Conservation (phyloP, 2,888 invertebrate genomes). For the Acrocyrtus sp. region DNA sequence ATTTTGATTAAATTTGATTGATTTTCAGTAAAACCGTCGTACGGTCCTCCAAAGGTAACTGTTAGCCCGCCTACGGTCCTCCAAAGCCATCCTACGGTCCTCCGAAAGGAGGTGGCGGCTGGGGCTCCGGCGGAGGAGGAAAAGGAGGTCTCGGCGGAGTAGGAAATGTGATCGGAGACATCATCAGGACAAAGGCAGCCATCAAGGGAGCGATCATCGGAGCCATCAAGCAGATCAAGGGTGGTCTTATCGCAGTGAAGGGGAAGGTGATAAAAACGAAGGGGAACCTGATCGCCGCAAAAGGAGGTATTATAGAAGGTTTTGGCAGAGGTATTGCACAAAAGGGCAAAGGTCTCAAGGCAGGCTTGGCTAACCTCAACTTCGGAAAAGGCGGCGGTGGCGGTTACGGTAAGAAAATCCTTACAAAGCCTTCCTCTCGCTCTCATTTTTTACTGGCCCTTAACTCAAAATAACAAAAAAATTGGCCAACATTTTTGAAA, state of each 20-base stretch:
- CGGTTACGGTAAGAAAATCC: slow-evolving; percentile 46
- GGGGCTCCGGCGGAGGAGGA: slow-evolving; percentile 42
- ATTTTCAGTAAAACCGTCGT: slow-evolving; percentile 44
- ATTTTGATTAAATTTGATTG: background rate
- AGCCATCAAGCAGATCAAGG: slow-evolving; percentile 88
- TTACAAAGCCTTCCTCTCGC: too few relatives aligned
- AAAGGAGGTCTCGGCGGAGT: slow-evolving; percentile 51
- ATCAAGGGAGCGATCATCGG: slow-evolving; percentile 78
- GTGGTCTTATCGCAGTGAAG: slow-evolving; percentile 87
- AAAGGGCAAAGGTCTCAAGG: slow-evolving; percentile 68
- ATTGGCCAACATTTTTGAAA: too few relatives aligned
- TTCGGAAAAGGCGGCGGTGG: slow-evolving; percentile 54
- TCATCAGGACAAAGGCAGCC: slow-evolving; percentile 61
- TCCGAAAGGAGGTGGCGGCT: slow-evolving; percentile 32
- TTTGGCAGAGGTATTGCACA: slow-evolving; percentile 82
- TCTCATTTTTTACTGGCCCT: too few relatives aligned
- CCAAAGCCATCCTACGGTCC: slow-evolving; percentile 49
- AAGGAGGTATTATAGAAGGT: slow-evolving; percentile 83
- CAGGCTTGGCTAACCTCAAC: slow-evolving; percentile 61
- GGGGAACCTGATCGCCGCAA: slow-evolving; percentile 78
- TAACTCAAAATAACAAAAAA: too few relatives aligned
- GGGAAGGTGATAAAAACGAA: slow-evolving; percentile 88
- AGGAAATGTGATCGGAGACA: slow-evolving; percentile 59
- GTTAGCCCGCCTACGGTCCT: slow-evolving; percentile 33
- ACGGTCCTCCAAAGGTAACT: slow-evolving; percentile 53